Evolutionary conservation across 2,113 vertebrate genomes (phyloP).

Genomic region (Pogonocichla stellata): DNA sequence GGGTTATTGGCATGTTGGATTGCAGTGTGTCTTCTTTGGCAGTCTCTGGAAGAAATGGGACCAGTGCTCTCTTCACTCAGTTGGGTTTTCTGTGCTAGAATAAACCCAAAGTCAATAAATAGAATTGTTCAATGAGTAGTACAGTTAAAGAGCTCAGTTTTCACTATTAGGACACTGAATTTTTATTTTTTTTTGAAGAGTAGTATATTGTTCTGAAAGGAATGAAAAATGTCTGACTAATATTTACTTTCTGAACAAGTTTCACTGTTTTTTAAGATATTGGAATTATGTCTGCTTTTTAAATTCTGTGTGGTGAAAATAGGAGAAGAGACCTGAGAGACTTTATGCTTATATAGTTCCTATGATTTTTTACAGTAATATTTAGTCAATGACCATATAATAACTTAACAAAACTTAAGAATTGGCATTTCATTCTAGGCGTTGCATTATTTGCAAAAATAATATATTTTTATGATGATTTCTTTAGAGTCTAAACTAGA

Average conservation of each 20-base stretch:
- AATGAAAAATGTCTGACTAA: background rate
- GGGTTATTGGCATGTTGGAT: background rate
- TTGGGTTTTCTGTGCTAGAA: slow-evolving; percentile 12
- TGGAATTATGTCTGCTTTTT: slow-evolving; percentile 33
- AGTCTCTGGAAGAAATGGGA: background rate
- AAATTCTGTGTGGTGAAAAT: background rate
- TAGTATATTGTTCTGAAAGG: background rate
- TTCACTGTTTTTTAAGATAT: background rate
- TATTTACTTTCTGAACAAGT: background rate
- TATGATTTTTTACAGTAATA: background rate
- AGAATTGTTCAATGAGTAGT: background rate
- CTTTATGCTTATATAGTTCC: background rate
- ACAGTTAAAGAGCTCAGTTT: background rate
- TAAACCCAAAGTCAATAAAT: background rate
- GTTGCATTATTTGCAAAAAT: slow-evolving; percentile 5
- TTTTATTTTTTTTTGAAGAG: background rate
- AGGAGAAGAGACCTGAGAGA: slow-evolving; percentile 32
- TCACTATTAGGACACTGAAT: background rate
- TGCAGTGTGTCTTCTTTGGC: background rate
- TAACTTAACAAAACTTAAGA: slow-evolving; percentile 57
- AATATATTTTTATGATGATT: background rate
- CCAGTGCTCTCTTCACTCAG: background rate
- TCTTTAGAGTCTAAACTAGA: background rate
- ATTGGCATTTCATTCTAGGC: slow-evolving; percentile 41
- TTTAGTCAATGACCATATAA: slow-evolving; percentile 54